A percentile compares a stretch with the other conserved stretches of the same genome.
Evolutionary conservation across 2,888 invertebrate genomes (phyloP).

Genomic region (Emmelina monodactyla): DNA sequence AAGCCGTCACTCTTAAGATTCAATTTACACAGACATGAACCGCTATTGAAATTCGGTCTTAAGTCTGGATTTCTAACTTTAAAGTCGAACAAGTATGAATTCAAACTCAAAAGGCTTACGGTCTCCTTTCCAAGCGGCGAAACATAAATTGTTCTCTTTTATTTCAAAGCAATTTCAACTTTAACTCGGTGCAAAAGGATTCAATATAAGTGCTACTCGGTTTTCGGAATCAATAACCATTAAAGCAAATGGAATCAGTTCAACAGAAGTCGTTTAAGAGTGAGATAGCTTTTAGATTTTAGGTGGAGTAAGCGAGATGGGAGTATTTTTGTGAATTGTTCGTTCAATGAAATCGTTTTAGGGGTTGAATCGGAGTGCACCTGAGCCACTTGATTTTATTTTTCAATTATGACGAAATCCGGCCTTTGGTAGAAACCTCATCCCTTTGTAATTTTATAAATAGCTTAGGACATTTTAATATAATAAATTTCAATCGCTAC

Average conservation of each 20-base stretch:
- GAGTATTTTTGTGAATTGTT: slow-evolving; percentile 25
- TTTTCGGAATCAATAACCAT: slow-evolving; percentile 54
- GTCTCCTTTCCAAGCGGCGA: slow-evolving; percentile 37
- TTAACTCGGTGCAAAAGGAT: slow-evolving; percentile 13
- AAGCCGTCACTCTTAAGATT: slow-evolving; percentile 23
- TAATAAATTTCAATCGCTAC: too few species aligned
- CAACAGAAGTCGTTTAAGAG: slow-evolving; percentile 46
- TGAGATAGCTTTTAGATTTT: slow-evolving; percentile 24
- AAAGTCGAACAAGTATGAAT: slow-evolving; percentile 46
- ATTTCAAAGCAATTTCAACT: slow-evolving; percentile 19
- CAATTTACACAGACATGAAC: slow-evolving; percentile 18
- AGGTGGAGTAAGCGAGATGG: slow-evolving; percentile 27
- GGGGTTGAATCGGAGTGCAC: slow-evolving; percentile 44
- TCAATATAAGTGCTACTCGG: too few species aligned
- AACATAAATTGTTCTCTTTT: slow-evolving; percentile 19
- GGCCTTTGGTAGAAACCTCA: slow-evolving; percentile 5
- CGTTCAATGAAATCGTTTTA: slow-evolving; percentile 29
- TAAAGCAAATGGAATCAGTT: slow-evolving; percentile 41
- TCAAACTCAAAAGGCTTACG: slow-evolving; percentile 46
- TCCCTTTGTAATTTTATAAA: slow-evolving; percentile 8
- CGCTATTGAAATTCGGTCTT: slow-evolving; percentile 20
- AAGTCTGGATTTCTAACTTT: slow-evolving; percentile 42
- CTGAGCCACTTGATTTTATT: slow-evolving; percentile 57
- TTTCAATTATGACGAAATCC: slow-evolving; percentile 34
- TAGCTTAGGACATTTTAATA: slow-evolving; percentile 5